Conservation (phyloP, 2,113 vertebrate species). For the Gulo gulo region DNA sequence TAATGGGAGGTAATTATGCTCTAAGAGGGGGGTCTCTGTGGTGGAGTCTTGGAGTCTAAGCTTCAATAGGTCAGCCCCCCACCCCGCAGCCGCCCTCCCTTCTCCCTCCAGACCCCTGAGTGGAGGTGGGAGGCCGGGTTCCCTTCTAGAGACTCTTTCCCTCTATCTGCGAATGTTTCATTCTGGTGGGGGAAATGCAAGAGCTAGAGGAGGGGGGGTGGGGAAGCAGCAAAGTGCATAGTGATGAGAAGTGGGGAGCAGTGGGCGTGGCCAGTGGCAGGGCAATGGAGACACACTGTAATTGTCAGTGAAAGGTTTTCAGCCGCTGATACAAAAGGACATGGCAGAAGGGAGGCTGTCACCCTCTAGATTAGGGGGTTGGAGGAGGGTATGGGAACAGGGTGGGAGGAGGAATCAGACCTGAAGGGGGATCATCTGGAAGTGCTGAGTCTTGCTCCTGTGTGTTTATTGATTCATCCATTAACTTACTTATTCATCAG, state of each 20-base stretch:
- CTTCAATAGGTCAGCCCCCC: neutral
- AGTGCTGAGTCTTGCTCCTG: neutral
- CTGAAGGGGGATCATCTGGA: neutral
- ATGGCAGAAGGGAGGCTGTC: neutral
- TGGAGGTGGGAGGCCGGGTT: neutral
- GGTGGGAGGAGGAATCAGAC: neutral
- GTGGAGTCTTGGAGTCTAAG: neutral
- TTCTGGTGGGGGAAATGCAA: neutral
- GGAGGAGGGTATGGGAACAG: accelerated
- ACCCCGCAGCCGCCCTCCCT: no score
- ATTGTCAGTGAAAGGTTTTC: no score
- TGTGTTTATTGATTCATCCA: neutral
- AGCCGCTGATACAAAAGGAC: neutral
- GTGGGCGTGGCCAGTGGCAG: accelerated
- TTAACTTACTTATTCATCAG: neutral
- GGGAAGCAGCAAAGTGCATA: neutral
- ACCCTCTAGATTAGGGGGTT: neutral
- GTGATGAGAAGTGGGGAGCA: neutral
- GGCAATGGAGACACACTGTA: neutral
- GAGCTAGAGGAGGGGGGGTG: neutral
- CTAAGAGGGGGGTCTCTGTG: conserved; percentile 58
- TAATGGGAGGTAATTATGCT: conserved; percentile 79
- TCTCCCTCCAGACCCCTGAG: neutral
- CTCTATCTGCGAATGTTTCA: neutral
- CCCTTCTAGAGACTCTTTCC: neutral